Base-by-base conservation (phyloP, 1,140 invertebrate species). In the Sesamia nonagrioides region DNA sequence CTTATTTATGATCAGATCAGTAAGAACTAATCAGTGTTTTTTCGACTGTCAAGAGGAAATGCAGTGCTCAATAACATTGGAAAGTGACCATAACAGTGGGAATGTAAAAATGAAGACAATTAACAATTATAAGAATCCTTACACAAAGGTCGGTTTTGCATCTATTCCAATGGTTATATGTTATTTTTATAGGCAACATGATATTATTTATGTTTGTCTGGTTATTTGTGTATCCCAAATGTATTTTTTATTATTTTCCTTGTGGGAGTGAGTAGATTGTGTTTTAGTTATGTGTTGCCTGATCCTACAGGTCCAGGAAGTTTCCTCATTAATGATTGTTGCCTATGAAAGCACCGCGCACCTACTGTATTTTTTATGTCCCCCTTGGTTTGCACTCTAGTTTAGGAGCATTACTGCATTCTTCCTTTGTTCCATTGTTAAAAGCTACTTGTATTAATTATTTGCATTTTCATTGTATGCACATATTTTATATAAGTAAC, bases 81-180 rank as follows among this genome's bases (percentile, higher is more conserved):
- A 92, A 88, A 92, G 85, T 83, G 89, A 91, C 81, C 82, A 81
- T 88, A 89, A 89, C 89, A 81, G 84, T 86, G 90, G 93, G 80
- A 92, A 91, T 81, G 79, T 92, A 86, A 93, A 92, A 89, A 92
- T 92, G 91, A 94, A 94, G 93, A 94, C 87, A 69, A 72, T 93
- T 88, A 93, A 90, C 86, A 85, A 82, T 91, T 85, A 88, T 89
- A 94, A 94, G 91, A 94, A 91, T 87, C 85, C 89, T 91, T 93
- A 89, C 82, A 92, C 83, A 84, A 92, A 94, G 93, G 93, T 94
- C 90, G 84, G 93, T 94, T 79, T 79, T 83, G 72, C 78, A 85
- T 79, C 80, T 86, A 82, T 86, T 82, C 80, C 87, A 86, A 84
- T 82, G 77, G 27, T 80, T 78, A 79, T 61, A 79, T 71, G 61